Evolutionary conservation across 2,888 invertebrate genomes (phyloP).

Genomic region (Molorchus minor): DNA sequence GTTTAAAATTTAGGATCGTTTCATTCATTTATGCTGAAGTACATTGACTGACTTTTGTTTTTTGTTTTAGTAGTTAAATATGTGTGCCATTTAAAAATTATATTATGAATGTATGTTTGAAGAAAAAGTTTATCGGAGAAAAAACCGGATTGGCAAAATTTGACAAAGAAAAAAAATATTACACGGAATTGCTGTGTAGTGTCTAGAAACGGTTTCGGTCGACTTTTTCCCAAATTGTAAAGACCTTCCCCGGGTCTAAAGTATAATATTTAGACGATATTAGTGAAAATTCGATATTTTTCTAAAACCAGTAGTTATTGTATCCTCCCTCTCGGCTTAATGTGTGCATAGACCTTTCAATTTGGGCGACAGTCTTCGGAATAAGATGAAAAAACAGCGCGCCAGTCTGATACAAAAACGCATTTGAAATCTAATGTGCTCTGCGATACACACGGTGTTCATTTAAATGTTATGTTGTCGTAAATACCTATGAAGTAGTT

Average conservation of each 20-base stretch:
- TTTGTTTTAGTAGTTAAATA: too few relatives aligned
- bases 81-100: conserved; percentile 24
- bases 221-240: conserved; percentile 27
- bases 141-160: conserved; percentile 2
- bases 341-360: conserved; percentile 1
- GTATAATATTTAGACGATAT: conserved; percentile 24
- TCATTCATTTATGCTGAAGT: too few relatives aligned
- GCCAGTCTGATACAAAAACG: conserved; percentile 10
- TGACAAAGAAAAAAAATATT: conserved; percentile 9
- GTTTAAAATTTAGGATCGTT: too few relatives aligned
- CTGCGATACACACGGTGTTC: conserved; percentile 35
- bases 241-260: conserved; percentile 32
- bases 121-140: neutral
- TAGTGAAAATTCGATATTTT: conserved; percentile 16
- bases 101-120: neutral
- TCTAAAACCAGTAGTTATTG: too few relatives aligned
- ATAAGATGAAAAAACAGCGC: conserved; percentile 1
- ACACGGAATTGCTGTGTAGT: neutral
- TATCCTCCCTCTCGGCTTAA: too few relatives aligned
- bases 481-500: conserved; percentile 28
- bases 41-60: too few relatives aligned
- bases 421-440: neutral
- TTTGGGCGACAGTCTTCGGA: neutral
- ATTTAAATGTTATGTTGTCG: conserved; percentile 29
- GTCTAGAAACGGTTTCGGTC: neutral